Conservation (phyloP, 2,888 invertebrate genomes). For the Aleiodes alternator region DNA sequence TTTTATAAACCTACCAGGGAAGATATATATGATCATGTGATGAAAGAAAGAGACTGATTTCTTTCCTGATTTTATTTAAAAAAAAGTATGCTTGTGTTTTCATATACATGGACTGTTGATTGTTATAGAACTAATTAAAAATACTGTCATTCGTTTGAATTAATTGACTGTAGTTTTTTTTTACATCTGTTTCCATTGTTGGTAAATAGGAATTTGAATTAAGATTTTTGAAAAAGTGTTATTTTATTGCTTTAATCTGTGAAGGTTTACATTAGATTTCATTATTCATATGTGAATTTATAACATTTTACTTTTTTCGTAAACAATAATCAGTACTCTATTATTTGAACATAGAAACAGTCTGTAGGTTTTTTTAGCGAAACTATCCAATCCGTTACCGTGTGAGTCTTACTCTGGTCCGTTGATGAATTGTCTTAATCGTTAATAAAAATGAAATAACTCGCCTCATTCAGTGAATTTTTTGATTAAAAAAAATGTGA, state of each 20-base stretch:
- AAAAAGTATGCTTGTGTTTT: slow-evolving; percentile 9
- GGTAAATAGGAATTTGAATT: neutral
- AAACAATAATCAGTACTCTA: slow-evolving; percentile 49
- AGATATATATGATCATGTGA: slow-evolving; percentile 18
- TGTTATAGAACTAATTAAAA: neutral
- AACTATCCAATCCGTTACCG: slow-evolving; percentile 48
- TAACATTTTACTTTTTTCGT: slow-evolving; percentile 48
- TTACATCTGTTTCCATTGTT: no score
- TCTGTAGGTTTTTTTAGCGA: slow-evolving; percentile 44
- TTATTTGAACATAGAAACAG: slow-evolving; percentile 47
- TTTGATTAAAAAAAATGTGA: neutral
- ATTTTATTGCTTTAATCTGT: slow-evolving; percentile 55
- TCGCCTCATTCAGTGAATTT: slow-evolving; percentile 17
- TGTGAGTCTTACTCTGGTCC: slow-evolving; percentile 48
- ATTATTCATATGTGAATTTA: slow-evolving; percentile 55
- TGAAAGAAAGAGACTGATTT: neutral
- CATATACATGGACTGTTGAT: neutral
- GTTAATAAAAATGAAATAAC: slow-evolving; percentile 37
- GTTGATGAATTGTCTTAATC: slow-evolving; percentile 39
- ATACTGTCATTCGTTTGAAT: neutral
- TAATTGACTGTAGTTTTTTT: no score
- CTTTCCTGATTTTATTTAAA: slow-evolving; percentile 26
- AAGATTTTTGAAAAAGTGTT: slow-evolving; percentile 1
- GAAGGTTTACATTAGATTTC: slow-evolving; percentile 74
- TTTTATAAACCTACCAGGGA: slow-evolving; percentile 43